A percentile compares a stretch with the other conserved stretches of the same genome.
These are phyloP conservation scores for Siniperca undulata DNA, from an alignment of 2,797 vertebrate species.

Conservation along the genomic window DNA sequence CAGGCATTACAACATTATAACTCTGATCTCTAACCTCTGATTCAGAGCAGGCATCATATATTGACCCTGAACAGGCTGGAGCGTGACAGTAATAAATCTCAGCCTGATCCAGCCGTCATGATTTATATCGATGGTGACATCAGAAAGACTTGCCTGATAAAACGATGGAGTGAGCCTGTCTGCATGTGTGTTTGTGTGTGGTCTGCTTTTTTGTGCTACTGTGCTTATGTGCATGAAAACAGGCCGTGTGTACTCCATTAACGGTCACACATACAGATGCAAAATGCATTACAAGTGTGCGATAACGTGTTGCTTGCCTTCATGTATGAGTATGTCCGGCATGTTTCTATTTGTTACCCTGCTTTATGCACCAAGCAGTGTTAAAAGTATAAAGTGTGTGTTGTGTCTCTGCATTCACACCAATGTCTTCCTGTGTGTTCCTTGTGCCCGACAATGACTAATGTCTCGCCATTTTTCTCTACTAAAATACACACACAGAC, in stretches of 20 bases:
- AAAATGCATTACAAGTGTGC: constrained; percentile 24
- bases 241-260: not conserved
- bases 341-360: constrained; percentile 13
- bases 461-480: constrained; percentile 38
- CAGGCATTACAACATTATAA: constrained; percentile 5
- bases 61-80: constrained; percentile 23
- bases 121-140: constrained; percentile 46
- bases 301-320: constrained; percentile 2
- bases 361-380: not conserved
- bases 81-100: constrained; percentile 57
- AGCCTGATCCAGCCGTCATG: constrained; percentile 54
- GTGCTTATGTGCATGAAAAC: not conserved
- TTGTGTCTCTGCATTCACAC: constrained; percentile 19
- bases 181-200: constrained; percentile 8
- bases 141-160: constrained; percentile 27
- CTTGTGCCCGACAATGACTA: constrained; percentile 35
- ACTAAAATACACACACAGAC: constrained; percentile 24
- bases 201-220: not conserved
- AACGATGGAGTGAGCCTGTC: constrained; percentile 29
- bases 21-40: constrained; percentile 38
- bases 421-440: constrained; percentile 40
- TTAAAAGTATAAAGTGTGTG: constrained; percentile 13
- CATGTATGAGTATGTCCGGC: not conserved
- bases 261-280: constrained; percentile 7
- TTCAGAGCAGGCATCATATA: constrained; percentile 49